phyloP scores from a whole-genome alignment of 2,797 vertebrate genomes.

The Mergus octosetaceus region DNA sequence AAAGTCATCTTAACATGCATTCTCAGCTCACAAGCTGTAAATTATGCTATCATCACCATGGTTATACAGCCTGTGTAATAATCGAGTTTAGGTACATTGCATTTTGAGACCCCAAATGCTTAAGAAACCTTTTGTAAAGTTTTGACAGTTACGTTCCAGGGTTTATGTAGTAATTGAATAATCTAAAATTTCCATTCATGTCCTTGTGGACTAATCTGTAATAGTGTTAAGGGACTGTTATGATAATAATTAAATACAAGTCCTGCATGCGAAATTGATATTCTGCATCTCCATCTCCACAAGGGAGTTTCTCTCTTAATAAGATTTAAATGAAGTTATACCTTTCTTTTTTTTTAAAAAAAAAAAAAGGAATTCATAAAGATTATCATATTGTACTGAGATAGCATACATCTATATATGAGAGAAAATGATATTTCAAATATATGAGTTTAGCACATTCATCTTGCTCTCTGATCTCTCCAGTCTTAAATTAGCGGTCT shows the following conservation, averaged over 20 bases:
- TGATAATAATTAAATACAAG: slow-evolving; percentile 73
- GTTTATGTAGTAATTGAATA: slow-evolving; percentile 61
- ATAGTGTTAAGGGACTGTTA: slow-evolving; percentile 65
- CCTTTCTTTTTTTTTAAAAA: neutral
- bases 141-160: slow-evolving; percentile 29
- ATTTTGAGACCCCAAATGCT: neutral
- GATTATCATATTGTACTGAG: neutral
- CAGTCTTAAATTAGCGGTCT: neutral
- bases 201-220: slow-evolving; percentile 69
- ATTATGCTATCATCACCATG: neutral
- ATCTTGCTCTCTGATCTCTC: neutral
- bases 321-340: slow-evolving; percentile 61
- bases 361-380: neutral
- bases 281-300: slow-evolving; percentile 42
- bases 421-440: neutral
- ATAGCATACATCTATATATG: neutral
- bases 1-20: neutral
- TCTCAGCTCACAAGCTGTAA: neutral
- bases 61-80: neutral
- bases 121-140: neutral
- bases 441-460: neutral
- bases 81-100: neutral
- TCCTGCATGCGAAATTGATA: slow-evolving; percentile 68
- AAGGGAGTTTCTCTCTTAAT: slow-evolving; percentile 53
- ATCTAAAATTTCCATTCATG: slow-evolving; percentile 67